Evolutionary conservation across 2,888 invertebrate species (phyloP).

Genomic region (Muscina levida): DNA sequence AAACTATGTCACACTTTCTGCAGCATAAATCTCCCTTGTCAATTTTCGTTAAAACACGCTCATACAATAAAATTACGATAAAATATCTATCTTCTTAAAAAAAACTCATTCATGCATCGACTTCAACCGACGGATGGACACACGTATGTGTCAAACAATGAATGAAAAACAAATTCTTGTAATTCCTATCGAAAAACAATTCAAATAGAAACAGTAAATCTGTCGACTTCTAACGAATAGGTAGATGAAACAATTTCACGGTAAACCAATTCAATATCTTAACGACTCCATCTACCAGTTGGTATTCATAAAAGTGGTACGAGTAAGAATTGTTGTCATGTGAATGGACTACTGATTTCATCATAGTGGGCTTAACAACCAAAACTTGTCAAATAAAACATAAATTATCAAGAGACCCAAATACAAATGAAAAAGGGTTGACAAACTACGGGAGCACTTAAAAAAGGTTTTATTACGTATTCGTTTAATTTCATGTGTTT

Average conservation of each 20-base stretch:
- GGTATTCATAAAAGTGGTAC: not conserved
- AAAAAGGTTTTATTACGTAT: constrained; percentile 28
- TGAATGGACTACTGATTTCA: constrained; percentile 49
- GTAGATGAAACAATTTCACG: constrained; percentile 1
- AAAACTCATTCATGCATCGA: not conserved
- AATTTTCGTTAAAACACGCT: constrained; percentile 16
- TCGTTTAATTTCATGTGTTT: constrained; percentile 5
- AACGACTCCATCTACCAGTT: not conserved
- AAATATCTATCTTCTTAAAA: not conserved
- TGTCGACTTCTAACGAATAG: not conserved
- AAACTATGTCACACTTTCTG: constrained; percentile 32
- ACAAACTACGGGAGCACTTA: constrained; percentile 16
- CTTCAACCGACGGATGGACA: not conserved
- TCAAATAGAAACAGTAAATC: not conserved
- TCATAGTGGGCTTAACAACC: constrained; percentile 31
- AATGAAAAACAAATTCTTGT: constrained; percentile 9
- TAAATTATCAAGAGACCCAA: constrained; percentile 37
- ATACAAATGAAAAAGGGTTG: not conserved
- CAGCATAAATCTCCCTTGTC: constrained; percentile 8
- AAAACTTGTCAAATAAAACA: constrained; percentile 53
- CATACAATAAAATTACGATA: not conserved
- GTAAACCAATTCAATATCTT: constrained; percentile 7
- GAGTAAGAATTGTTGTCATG: constrained; percentile 16
- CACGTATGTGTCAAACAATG: not conserved
- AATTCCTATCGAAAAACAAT: not conserved